These are phyloP conservation scores for Chinchilla lanigera DNA, from an alignment of 2,113 vertebrate genomes.

Conservation along the genomic window DNA sequence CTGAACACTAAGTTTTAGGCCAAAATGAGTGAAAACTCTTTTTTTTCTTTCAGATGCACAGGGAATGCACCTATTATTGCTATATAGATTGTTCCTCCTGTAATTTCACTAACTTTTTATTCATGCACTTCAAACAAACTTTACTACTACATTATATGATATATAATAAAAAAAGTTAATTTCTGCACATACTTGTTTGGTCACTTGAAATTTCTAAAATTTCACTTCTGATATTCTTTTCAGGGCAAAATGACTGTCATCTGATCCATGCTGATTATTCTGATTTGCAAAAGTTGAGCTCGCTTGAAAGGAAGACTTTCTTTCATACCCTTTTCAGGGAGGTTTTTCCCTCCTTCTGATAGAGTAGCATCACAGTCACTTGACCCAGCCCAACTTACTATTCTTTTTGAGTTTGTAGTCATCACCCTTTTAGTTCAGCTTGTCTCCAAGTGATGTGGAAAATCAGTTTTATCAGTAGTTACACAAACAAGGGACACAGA, in stretches of 20 bases:
- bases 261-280: constrained; percentile 44
- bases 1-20: constrained; percentile 95
- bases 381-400: background rate
- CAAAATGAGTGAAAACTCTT: constrained; percentile 95
- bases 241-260: constrained; percentile 57
- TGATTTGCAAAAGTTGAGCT: constrained; percentile 64
- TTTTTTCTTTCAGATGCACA: constrained; percentile 92
- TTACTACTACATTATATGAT: constrained; percentile 93
- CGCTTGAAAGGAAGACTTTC: constrained; percentile 67
- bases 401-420: background rate
- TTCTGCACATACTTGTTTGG: constrained; percentile 87
- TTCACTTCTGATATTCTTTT: constrained; percentile 42
- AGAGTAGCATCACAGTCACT: background rate
- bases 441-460: constrained; percentile 29
- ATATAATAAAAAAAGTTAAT: constrained; percentile 88
- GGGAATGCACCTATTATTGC: constrained; percentile 95
- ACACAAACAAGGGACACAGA: background rate
- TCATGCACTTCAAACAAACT: constrained; percentile 95
- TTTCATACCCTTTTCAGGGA: background rate
- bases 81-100: constrained; percentile 92
- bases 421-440: background rate
- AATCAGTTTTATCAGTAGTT: background rate
- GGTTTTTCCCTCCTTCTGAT: background rate
- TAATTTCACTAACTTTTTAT: constrained; percentile 98
- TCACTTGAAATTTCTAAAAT: constrained; percentile 79